Evolutionary conservation across 2,888 invertebrate species (phyloP).

Genomic region (Eueremaeus valkanovi): DNA sequence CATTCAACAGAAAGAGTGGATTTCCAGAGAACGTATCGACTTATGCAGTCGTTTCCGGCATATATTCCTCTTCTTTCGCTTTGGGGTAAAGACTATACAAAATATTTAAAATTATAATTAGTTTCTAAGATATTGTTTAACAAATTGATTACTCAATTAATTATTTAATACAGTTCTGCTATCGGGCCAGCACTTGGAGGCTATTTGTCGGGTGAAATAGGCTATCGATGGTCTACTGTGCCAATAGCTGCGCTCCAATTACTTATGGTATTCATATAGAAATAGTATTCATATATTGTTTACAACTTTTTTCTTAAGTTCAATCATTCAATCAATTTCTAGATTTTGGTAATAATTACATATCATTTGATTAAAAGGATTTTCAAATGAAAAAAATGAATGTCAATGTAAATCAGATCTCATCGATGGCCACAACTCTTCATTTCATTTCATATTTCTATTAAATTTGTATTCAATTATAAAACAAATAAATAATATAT

Average conservation of each 20-base stretch:
- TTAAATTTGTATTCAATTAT: no score
- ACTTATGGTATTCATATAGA: conserved; percentile 20
- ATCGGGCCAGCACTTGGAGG: conserved; percentile 70
- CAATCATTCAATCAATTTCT: no score
- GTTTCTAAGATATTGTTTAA: no score
- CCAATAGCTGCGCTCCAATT: conserved; percentile 41
- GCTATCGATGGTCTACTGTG: conserved; percentile 53
- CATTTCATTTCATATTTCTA: no score
- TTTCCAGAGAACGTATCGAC: not conserved
- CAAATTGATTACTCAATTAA: no score
- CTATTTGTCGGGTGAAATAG: conserved; percentile 67
- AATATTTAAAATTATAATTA: not conserved
- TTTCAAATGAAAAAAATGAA: no score
- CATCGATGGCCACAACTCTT: not conserved
- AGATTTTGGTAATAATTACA: no score
- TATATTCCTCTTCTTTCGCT: conserved; percentile 1
- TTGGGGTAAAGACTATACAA: not conserved
- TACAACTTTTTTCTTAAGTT: no score
- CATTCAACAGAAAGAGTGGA: not conserved
- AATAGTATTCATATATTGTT: not conserved
- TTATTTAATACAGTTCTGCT: not conserved
- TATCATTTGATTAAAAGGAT: no score
- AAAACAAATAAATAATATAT: no score
- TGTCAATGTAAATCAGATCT: no score
- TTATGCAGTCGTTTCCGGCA: conserved; percentile 13